Conservation (phyloP, 1,140 invertebrate species). For the Ceratoteleas bidentatus region DNA sequence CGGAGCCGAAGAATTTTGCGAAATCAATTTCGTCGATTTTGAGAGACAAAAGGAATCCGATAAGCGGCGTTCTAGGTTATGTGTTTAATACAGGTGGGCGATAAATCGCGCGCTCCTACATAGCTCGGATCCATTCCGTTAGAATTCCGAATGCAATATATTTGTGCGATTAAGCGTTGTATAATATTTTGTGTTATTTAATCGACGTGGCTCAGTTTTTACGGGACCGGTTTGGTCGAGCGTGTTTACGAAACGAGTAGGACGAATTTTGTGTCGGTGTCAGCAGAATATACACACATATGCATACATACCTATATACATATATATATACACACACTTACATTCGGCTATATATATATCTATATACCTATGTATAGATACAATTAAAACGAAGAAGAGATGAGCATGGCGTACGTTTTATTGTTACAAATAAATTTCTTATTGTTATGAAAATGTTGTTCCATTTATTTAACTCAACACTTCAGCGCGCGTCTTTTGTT, state of each 20-base stretch:
- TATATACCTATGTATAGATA: conserved; percentile 17
- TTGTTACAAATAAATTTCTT: conserved; percentile 62
- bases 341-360: conserved; percentile 9
- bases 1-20: conserved; percentile 34
- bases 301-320: conserved; percentile 21
- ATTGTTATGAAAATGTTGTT: conserved; percentile 57
- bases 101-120: conserved; percentile 53
- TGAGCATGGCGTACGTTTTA: conserved; percentile 37
- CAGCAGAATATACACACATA: conserved; percentile 25
- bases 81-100: conserved; percentile 57
- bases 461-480: conserved; percentile 54
- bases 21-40: conserved; percentile 36
- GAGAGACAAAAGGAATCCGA: conserved; percentile 44
- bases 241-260: conserved; percentile 62
- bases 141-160: conserved; percentile 60
- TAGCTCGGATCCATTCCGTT: conserved; percentile 55
- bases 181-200: conserved; percentile 66
- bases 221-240: conserved; percentile 58
- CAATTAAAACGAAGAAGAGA: neutral
- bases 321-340: conserved; percentile 21
- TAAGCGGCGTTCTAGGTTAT: conserved; percentile 40
- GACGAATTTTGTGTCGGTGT: conserved; percentile 52
- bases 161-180: conserved; percentile 60
- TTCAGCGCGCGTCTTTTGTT: too few relatives aligned
- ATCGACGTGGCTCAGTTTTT: conserved; percentile 61